phyloP scores from a whole-genome alignment of 2,888 invertebrate species.

The Acleris holmiana region DNA sequence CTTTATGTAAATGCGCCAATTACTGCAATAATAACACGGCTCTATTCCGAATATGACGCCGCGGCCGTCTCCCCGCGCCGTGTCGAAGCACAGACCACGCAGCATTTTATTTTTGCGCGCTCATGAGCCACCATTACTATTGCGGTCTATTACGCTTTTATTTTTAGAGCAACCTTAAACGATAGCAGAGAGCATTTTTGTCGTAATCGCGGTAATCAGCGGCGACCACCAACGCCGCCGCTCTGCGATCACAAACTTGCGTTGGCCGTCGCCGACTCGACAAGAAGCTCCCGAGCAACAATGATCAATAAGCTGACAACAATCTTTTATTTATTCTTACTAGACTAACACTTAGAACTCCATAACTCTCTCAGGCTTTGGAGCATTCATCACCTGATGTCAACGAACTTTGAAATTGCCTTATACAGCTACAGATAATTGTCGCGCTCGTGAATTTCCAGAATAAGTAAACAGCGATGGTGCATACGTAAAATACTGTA shows the following conservation, averaged over 20 bases:
- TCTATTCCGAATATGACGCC: constrained; percentile 63
- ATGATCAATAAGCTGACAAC: constrained; percentile 44
- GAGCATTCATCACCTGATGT: constrained; percentile 22
- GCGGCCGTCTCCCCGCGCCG: constrained; percentile 45
- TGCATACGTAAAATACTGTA: constrained; percentile 9
- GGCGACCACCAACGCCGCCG: constrained; percentile 55
- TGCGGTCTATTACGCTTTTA: constrained; percentile 65
- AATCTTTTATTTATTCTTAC: constrained; percentile 27
- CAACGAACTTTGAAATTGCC: constrained; percentile 33
- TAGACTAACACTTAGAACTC: constrained; percentile 33
- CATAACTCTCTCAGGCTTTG: constrained; percentile 36
- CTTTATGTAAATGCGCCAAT: constrained; percentile 22
- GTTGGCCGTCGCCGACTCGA: constrained; percentile 49
- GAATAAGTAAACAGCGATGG: constrained; percentile 20
- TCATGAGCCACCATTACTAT: constrained; percentile 53
- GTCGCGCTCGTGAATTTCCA: constrained; percentile 26
- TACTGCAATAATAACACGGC: constrained; percentile 52
- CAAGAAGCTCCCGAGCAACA: constrained; percentile 38
- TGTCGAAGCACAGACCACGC: constrained; percentile 49
- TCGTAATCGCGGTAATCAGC: constrained; percentile 63
- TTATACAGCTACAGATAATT: constrained; percentile 28
- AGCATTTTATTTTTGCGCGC: constrained; percentile 61
- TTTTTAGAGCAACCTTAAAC: constrained; percentile 64
- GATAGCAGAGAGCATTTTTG: constrained; percentile 63
- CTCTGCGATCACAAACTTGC: constrained; percentile 52